A percentile compares a stretch with the other conserved stretches of the same genome.
These are phyloP conservation scores for Leptodactylus fallax DNA, from an alignment of 2,797 vertebrate genomes.

Conservation along the genomic window DNA sequence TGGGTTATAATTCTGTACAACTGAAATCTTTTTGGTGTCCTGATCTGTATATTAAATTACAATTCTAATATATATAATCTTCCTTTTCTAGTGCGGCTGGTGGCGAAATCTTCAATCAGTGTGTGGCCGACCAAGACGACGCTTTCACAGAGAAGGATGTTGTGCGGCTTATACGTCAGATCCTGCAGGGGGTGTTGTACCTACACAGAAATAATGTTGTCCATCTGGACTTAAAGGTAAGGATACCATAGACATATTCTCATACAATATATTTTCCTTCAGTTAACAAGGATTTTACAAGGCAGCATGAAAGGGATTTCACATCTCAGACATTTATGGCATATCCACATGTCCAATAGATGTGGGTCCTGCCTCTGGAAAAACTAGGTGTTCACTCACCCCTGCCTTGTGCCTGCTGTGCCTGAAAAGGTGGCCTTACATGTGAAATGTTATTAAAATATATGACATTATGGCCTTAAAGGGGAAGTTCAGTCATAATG, in stretches of 20 bases:
- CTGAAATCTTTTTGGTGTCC: not conserved
- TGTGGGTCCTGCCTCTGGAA: no score
- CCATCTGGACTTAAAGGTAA: conserved; percentile 85
- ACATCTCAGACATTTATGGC: no score
- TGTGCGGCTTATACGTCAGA: conserved; percentile 81
- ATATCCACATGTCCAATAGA: no score
- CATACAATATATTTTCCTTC: not conserved
- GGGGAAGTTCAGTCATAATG: not conserved
- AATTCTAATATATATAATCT: not conserved
- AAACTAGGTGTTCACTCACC: no score
- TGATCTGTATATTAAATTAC: not conserved
- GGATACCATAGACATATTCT: no score
- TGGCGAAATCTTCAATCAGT: conserved; percentile 86
- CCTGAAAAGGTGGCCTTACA: no score
- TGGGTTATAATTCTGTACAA: not conserved
- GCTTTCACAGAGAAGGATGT: conserved; percentile 86
- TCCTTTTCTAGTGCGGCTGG: conserved; percentile 77
- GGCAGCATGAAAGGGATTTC: no score
- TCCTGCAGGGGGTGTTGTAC: conserved; percentile 80
- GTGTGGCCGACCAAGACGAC: conserved; percentile 82
- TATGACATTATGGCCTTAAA: not conserved
- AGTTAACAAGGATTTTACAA: no score
- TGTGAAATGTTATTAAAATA: not conserved
- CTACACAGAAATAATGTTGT: conserved; percentile 83
- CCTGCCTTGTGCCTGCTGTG: no score